Conservation (phyloP, 2,888 invertebrate species). For the Agonopterix heracliana region DNA sequence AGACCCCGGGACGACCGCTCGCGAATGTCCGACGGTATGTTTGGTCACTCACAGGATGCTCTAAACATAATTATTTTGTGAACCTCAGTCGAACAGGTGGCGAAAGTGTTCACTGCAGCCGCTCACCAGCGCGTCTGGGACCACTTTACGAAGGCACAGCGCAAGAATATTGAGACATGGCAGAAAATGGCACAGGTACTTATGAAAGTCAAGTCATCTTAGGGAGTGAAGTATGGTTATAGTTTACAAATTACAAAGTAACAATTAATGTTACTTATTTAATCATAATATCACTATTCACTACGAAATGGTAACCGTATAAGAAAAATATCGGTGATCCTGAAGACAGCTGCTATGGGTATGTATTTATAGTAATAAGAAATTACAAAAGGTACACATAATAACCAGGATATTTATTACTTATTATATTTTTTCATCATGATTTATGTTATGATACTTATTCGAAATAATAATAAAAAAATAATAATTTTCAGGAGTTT, state of each 20-base stretch:
- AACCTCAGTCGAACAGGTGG: slow-evolving; percentile 97
- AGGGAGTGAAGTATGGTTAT: not conserved
- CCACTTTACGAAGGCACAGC: slow-evolving; percentile 99
- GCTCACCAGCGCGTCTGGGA: slow-evolving; percentile 99
- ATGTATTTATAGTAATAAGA: slow-evolving; percentile 2
- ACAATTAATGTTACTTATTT: not conserved
- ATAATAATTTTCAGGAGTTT: slow-evolving; percentile 54
- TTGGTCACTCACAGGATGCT: slow-evolving; percentile 35
- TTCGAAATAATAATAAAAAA: slow-evolving; percentile 3
- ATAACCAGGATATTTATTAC: not conserved
- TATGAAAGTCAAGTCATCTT: not conserved
- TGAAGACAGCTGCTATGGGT: slow-evolving; percentile 26
- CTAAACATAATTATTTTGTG: slow-evolving; percentile 63
- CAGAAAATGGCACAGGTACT: slow-evolving; percentile 95
- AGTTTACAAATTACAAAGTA: too few species aligned
- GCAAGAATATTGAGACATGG: slow-evolving; percentile 99
- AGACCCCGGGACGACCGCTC: slow-evolving; percentile 40
- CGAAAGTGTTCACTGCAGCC: slow-evolving; percentile 96
- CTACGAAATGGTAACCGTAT: not conserved
- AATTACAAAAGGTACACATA: not conserved
- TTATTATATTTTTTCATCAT: too few species aligned
- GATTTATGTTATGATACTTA: not conserved
- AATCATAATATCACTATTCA: not conserved
- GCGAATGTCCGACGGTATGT: slow-evolving; percentile 60
- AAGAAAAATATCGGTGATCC: slow-evolving; percentile 10